Evolutionary conservation across 1,140 invertebrate species (phyloP), one percentile per base, ranked within the genome.

Genomic region (Periplaneta americana): DNA sequence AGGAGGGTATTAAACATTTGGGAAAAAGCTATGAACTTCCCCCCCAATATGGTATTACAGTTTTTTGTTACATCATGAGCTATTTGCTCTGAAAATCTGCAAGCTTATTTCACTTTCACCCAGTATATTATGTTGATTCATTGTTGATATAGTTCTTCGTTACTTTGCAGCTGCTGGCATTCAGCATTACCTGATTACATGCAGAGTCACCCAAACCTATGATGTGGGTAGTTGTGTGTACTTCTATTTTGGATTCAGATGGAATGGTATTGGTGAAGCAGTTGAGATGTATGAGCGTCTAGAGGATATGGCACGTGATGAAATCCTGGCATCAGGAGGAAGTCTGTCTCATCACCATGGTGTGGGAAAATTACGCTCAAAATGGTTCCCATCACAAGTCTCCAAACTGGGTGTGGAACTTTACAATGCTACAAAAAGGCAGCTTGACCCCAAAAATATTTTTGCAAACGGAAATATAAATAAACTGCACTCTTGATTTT

Each of bases 181-280:
- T 35, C 85, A 86, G 6, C 87, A 93, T 81, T 94, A 90, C 83
- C 89, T 96, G 37, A 91, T 96, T 15, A 96, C 95, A 2, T 96
- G 93, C 85, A 89, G 98, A 10, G 95, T 99, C 0, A 99, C 98
- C 9, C 98, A 99, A 89, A 98, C 97, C 1, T 98, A 99, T 86
- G 98, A 99, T 87, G 94, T 95, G 3, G 98, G 98, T 0, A 98
- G 98, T 84, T 99, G 98, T 87, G 94, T 99, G 79, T 99, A 99
- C 87, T 99, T 99, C 88, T 99, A 99, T 88, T 97, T 99, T 90
- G 98, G 92, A 0, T 98, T 98, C 88, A 97, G 96, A 86, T 95
- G 94, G 86, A 85, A 87, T 9, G 89, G 91, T 13, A 22, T 78
- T 34, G 34, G 74, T 11, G 91, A 97, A 87, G 95, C 97, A 0